A percentile compares a stretch with the other conserved stretches of the same genome.
Conservation (phyloP, 2,797 vertebrate species). For the Lagorchestes hirsutus region DNA sequence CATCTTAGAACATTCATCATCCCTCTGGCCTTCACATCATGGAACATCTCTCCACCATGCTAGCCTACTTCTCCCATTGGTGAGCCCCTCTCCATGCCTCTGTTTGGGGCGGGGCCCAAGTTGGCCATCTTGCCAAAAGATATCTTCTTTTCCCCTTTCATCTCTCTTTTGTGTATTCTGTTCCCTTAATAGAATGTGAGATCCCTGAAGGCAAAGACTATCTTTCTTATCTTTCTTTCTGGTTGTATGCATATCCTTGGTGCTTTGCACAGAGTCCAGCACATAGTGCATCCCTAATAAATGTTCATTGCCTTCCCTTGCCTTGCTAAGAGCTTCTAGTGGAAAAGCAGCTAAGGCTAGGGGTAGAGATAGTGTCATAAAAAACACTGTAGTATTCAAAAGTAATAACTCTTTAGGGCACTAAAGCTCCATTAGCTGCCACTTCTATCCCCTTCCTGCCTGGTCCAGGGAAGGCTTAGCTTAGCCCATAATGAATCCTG, state of each 20-base stretch:
- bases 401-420: slow-evolving; percentile 74
- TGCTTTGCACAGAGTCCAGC: background rate
- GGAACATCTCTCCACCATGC: background rate
- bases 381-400: slow-evolving; percentile 58
- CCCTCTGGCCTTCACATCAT: background rate
- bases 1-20: background rate
- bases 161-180: background rate
- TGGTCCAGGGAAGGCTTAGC: slow-evolving; percentile 72
- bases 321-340: background rate
- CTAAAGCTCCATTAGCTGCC: slow-evolving; percentile 74
- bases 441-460: slow-evolving; percentile 70
- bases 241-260: background rate
- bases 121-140: background rate
- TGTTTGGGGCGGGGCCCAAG: background rate
- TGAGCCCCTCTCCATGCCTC: background rate
- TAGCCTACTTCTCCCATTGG: background rate
- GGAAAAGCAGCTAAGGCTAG: background rate
- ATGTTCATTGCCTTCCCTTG: background rate
- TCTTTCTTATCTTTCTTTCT: background rate
- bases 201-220: background rate
- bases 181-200: background rate
- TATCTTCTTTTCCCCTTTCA: background rate
- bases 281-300: too few relatives aligned
- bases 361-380: background rate
- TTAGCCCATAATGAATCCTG: slow-evolving; percentile 63